Conservation (phyloP, 2,113 vertebrate species). For the Hippoglossus stenolepis region DNA sequence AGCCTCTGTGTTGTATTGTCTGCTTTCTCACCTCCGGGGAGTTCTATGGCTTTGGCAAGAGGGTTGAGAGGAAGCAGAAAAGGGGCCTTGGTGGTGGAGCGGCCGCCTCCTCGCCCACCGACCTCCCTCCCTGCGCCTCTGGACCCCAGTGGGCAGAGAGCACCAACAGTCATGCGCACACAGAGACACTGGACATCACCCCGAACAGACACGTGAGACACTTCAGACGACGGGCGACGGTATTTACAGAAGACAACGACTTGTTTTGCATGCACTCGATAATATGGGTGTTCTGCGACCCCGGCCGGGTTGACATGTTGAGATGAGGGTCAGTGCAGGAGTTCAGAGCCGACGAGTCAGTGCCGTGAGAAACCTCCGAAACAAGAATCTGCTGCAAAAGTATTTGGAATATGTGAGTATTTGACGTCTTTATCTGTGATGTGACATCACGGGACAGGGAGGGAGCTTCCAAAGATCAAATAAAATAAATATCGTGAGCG, state of each 20-base stretch:
- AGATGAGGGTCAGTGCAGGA: constrained; percentile 62
- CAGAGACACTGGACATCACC: constrained; percentile 39
- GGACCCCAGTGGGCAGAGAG: constrained; percentile 64
- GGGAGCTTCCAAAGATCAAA: not conserved
- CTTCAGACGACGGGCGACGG: constrained; percentile 39
- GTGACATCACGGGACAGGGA: not conserved
- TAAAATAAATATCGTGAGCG: too few species aligned
- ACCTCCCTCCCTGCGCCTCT: constrained; percentile 51
- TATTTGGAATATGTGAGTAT: not conserved
- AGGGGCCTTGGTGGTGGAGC: constrained; percentile 41
- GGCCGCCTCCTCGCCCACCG: not conserved
- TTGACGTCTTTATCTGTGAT: not conserved
- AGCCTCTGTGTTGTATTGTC: constrained; percentile 10
- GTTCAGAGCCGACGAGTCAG: constrained; percentile 45
- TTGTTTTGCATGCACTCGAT: constrained; percentile 71
- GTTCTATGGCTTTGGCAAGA: constrained; percentile 80
- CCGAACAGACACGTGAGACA: constrained; percentile 35
- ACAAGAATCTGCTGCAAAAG: not conserved
- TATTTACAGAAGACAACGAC: constrained; percentile 75
- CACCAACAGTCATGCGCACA: constrained; percentile 70
- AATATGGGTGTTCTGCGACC: constrained; percentile 15
- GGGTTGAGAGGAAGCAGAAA: constrained; percentile 54
- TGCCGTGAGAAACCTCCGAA: not conserved
- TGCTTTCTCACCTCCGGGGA: constrained; percentile 61
- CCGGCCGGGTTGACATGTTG: constrained; percentile 30